Evolutionary conservation across 1,140 invertebrate genomes (phyloP), one percentile per base, ranked within the genome.

Genomic region (Potamilus streckersoni): DNA sequence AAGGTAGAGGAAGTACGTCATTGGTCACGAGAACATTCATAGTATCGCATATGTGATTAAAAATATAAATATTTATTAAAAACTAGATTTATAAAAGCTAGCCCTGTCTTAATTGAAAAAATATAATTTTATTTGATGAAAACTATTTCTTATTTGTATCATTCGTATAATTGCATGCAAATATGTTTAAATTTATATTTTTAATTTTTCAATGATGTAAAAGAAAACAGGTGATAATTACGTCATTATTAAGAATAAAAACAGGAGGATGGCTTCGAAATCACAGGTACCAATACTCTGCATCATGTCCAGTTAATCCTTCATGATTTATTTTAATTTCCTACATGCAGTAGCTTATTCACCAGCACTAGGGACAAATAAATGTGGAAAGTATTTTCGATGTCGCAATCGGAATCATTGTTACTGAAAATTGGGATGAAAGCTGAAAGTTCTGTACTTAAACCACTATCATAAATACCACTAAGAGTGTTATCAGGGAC

Each of bases 1-100:
- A 70, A 78, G 70, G 73, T 69, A 67, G 71, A 69, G 71, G 66
- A 78, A 64, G 31, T 73, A 78, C 76, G 76, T 78, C 76, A 78
- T 73, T 17, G 58, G 76, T 78, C 76, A 78, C 76, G 76, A 78
- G 76, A 74, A 78, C 58, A 58, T 23, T 14, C 67, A 63, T 80
- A 74, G 38, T 31, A 49, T 62, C 38, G 16, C 20, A 23, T 15
- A 72, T 19, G 13, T 49, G 0, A 67, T 49, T 68, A 59, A 66
- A 57, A 23, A 49, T 49, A 49, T 0, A 49, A 49, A 49, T 49
- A 49, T 49, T 49, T 49, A 11, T 49, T 49, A 11, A 4, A 49
- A 49, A 49, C 38, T 8, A 67, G 11, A 5, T 67, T 16, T 16
- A 67, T 67, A 38, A 67, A 15, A 17, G 0, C n/a, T 27, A 2